Evolutionary conservation across 2,888 invertebrate species (phyloP).

Genomic region (Cheilosia impressa): DNA sequence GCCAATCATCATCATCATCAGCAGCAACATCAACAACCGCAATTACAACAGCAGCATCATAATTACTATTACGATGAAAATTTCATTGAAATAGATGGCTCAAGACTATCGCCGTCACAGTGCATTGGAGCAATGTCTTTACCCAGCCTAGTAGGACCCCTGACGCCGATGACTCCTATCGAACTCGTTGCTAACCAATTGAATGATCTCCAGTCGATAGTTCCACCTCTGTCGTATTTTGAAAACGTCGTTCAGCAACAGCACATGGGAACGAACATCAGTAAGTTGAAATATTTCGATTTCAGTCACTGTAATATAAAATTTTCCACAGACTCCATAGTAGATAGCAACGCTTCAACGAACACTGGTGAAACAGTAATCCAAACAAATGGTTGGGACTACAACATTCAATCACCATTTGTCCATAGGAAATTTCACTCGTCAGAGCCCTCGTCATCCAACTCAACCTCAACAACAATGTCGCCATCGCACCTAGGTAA

Average conservation of each 20-base stretch:
- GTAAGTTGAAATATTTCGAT: slow-evolving; percentile 74
- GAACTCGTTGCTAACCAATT: slow-evolving; percentile 81
- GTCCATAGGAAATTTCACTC: slow-evolving; percentile 78
- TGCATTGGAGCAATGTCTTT: slow-evolving; percentile 76
- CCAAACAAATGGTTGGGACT: slow-evolving; percentile 83
- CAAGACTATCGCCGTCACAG: slow-evolving; percentile 79
- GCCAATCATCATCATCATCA: slow-evolving; percentile 25
- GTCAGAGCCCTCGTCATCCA: slow-evolving; percentile 45
- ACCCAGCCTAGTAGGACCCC: slow-evolving; percentile 70
- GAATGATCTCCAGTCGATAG: slow-evolving; percentile 81
- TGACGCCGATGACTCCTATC: slow-evolving; percentile 81
- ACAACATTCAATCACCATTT: slow-evolving; percentile 81
- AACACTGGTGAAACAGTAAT: slow-evolving; percentile 80
- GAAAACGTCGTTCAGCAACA: slow-evolving; percentile 83
- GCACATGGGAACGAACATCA: slow-evolving; percentile 79
- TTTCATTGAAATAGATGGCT: slow-evolving; percentile 77
- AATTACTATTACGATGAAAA: slow-evolving; percentile 56
- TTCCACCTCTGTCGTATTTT: slow-evolving; percentile 83
- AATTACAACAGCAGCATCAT: neutral
- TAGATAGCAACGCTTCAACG: slow-evolving; percentile 79
- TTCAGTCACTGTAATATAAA: neutral
- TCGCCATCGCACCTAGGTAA: slow-evolving; percentile 49
- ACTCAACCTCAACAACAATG: slow-evolving; percentile 52
- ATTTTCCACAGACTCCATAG: slow-evolving; percentile 23
- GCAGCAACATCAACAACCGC: neutral